phyloP scores from a whole-genome alignment of 92 coral and sea anemone species.

The Isaurus tuberculatus region DNA sequence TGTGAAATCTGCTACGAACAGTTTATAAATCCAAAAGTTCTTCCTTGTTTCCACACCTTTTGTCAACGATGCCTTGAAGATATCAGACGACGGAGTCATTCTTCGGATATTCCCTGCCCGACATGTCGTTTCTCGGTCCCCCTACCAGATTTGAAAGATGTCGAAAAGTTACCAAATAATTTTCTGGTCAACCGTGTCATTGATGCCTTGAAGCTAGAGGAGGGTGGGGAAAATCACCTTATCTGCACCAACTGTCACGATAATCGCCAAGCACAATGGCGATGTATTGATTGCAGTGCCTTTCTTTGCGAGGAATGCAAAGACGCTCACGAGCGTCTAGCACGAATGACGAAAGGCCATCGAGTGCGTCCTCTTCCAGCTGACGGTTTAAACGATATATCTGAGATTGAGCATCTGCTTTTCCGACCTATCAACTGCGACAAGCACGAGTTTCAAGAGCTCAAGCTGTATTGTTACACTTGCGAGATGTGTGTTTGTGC shows the following conservation, averaged over 20 bases:
- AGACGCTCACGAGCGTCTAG: slow-evolving; percentile 43
- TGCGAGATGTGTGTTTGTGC: slow-evolving; percentile 54
- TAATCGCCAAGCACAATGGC: slow-evolving; percentile 39
- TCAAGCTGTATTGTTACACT: slow-evolving; percentile 54
- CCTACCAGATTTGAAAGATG: slow-evolving; percentile 27
- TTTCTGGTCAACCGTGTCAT: slow-evolving; percentile 55
- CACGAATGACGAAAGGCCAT: slow-evolving; percentile 37
- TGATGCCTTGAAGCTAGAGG: slow-evolving; percentile 51
- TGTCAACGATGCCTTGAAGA: slow-evolving; percentile 44
- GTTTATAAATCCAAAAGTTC: slow-evolving; percentile 41
- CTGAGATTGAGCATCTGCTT: slow-evolving; percentile 30
- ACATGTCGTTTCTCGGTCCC: slow-evolving; percentile 49
- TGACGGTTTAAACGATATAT: slow-evolving; percentile 10
- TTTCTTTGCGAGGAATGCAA: slow-evolving; percentile 48
- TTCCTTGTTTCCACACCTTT: slow-evolving; percentile 47
- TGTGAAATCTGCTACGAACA: slow-evolving; percentile 44
- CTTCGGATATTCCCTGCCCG: slow-evolving; percentile 42
- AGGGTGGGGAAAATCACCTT: slow-evolving; percentile 8
- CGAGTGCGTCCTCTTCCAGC: slow-evolving; percentile 5
- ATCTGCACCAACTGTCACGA: slow-evolving; percentile 47
- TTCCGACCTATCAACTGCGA: slow-evolving; percentile 47
- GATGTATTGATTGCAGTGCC: slow-evolving; percentile 41
- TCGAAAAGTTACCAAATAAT: slow-evolving; percentile 55
- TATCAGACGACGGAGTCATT: slow-evolving; percentile 14
- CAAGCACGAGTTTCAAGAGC: slow-evolving; percentile 51